phyloP scores from a whole-genome alignment of 2,797 vertebrate species.

The Cebuella pygmaea region DNA sequence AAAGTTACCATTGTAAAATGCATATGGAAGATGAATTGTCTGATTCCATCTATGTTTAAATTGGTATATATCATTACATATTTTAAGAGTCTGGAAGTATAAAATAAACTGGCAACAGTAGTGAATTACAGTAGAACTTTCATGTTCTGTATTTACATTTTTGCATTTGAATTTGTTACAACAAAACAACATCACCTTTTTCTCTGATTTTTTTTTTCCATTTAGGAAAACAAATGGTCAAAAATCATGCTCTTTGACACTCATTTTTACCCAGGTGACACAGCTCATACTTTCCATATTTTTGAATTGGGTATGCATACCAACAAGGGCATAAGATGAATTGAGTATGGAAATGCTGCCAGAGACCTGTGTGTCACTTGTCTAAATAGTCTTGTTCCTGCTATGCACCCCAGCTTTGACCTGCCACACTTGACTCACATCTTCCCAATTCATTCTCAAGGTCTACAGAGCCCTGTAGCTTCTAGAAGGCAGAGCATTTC shows the following conservation, averaged over 20 bases:
- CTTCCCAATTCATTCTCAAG: constrained; percentile 27
- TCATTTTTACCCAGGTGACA: not conserved
- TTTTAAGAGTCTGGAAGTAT: constrained; percentile 13
- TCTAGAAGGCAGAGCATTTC: not conserved
- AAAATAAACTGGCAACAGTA: not conserved
- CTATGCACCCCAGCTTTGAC: not conserved
- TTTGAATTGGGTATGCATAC: not conserved
- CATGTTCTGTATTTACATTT: constrained; percentile 5
- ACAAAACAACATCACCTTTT: constrained; percentile 9
- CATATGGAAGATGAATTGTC: not conserved
- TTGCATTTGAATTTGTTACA: constrained; percentile 36
- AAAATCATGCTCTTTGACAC: constrained; percentile 19
- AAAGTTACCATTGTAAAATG: constrained; percentile 49
- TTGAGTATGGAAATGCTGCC: not conserved
- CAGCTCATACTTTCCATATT: not conserved
- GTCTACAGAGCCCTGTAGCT: constrained; percentile 39
- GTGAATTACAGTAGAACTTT: not conserved
- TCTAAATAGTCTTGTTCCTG: not conserved
- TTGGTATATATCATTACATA: not conserved
- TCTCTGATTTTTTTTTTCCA: not conserved
- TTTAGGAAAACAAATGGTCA: constrained; percentile 29
- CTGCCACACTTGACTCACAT: not conserved
- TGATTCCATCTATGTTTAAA: constrained; percentile 38
- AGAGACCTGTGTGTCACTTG: not conserved
- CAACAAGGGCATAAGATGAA: not conserved